Conservation (phyloP, 2,888 invertebrate genomes). For the Osmoderma eremita region DNA sequence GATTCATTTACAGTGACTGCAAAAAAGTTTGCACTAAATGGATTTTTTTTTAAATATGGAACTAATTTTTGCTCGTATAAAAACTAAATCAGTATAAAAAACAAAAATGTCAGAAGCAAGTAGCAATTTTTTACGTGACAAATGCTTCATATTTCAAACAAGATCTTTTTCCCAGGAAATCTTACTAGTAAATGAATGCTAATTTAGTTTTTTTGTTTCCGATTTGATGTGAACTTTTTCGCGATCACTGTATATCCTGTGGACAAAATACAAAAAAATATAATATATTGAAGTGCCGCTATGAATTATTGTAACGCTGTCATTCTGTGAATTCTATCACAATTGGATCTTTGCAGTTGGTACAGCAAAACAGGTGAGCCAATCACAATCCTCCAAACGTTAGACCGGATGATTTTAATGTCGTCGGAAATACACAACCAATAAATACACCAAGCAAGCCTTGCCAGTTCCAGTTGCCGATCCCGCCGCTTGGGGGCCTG, state of each 20-base stretch:
- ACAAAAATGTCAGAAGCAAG: no score
- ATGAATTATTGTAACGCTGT: constrained; percentile 31
- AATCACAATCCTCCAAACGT: constrained; percentile 20
- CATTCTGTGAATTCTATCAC: constrained; percentile 47
- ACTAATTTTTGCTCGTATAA: no score
- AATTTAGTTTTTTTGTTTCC: no score
- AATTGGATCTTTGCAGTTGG: constrained; percentile 56
- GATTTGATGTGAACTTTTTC: no score
- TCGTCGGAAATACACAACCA: constrained; percentile 4
- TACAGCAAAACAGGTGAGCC: constrained; percentile 57
- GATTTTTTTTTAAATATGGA: no score
- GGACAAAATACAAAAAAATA: constrained; percentile 23
- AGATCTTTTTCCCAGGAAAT: no score
- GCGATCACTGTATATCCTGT: constrained; percentile 2
- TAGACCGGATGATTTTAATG: constrained; percentile 23
- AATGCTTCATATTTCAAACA: no score
- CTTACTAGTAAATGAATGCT: no score
- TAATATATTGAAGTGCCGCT: constrained; percentile 10
- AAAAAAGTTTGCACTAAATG: no score
- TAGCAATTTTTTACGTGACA: no score
- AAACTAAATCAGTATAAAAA: no score
- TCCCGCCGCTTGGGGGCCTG: constrained; percentile 25
- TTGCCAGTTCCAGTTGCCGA: constrained; percentile 17
- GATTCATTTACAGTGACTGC: constrained; percentile 5
- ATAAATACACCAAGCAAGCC: neutral